Evolutionary conservation across 2,797 vertebrate species (phyloP).

Genomic region (Sebastiscus tertius): DNA sequence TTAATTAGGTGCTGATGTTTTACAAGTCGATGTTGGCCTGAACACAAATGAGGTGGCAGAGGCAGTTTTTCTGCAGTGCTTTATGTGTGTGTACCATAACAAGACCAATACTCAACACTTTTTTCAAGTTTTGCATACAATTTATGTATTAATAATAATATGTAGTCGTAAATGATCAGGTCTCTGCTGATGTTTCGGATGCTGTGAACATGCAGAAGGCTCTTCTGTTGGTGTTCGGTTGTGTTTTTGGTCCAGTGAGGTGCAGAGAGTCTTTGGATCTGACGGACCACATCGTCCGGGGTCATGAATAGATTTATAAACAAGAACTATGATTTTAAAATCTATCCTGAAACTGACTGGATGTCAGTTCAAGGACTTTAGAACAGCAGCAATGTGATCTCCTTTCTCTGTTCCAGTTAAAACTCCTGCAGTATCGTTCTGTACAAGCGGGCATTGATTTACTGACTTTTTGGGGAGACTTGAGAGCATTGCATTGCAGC

Average conservation of each 20-base stretch:
- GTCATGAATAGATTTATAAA: not conserved
- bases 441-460: conserved; percentile 24
- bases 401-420: conserved; percentile 6
- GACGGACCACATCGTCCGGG: not conserved
- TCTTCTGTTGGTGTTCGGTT: no score
- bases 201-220: not conserved
- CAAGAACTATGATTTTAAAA: not conserved
- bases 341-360: not conserved
- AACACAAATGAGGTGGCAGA: conserved; percentile 34
- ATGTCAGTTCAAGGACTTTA: not conserved
- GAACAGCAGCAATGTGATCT: not conserved
- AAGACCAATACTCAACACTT: conserved; percentile 47
- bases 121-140: not conserved
- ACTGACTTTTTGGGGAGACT: conserved; percentile 2
- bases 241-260: not conserved
- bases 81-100: not conserved
- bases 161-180: not conserved
- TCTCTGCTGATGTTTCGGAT: not conserved
- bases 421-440: conserved; percentile 2
- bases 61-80: conserved; percentile 33
- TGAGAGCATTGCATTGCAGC: conserved; percentile 15
- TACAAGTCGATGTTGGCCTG: conserved; percentile 46
- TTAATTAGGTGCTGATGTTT: conserved; percentile 52
- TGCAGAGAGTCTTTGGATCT: not conserved
- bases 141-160: not conserved